These are phyloP conservation scores for Drosophila pandora DNA, from an alignment of 1,140 invertebrate genomes.

Conservation along the genomic window DNA sequence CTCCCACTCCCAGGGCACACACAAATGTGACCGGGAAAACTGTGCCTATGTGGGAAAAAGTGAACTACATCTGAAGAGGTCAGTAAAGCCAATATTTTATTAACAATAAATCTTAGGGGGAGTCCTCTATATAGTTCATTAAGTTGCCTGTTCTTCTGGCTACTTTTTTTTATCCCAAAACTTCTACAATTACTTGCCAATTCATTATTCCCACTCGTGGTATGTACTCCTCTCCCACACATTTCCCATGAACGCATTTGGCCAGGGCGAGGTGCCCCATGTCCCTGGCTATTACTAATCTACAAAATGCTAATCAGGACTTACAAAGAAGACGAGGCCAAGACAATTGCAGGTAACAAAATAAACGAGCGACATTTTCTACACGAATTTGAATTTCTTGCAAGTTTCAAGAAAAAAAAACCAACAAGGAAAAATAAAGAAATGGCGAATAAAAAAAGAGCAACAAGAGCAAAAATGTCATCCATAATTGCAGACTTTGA, in stretches of 20 bases:
- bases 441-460: slow-evolving; percentile 24
- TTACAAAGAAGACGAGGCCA: slow-evolving; percentile 12
- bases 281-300: slow-evolving; percentile 32
- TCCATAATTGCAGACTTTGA: slow-evolving; percentile 73
- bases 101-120: too few relatives aligned
- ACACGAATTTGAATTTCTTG: slow-evolving; percentile 57
- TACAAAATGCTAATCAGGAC: slow-evolving; percentile 45
- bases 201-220: background rate
- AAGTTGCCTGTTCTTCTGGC: background rate
- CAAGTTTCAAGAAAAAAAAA: background rate
- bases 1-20: slow-evolving; percentile 62
- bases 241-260: background rate
- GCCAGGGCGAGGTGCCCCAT: background rate
- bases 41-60: slow-evolving; percentile 79
- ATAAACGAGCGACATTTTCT: slow-evolving; percentile 57
- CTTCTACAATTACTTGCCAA: background rate
- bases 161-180: background rate
- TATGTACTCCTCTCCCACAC: background rate
- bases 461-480: slow-evolving; percentile 73
- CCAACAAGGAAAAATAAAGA: slow-evolving; percentile 3
- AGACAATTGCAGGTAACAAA: slow-evolving; percentile 35
- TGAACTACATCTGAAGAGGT: slow-evolving; percentile 66
- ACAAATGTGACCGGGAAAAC: slow-evolving; percentile 53
- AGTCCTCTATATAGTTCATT: background rate
- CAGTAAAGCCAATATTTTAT: slow-evolving; percentile 6